Evolutionary conservation across 2,113 vertebrate genomes (phyloP), one percentile per base, ranked within the genome.

Genomic region (Pseudolaguvia tuberculata): DNA sequence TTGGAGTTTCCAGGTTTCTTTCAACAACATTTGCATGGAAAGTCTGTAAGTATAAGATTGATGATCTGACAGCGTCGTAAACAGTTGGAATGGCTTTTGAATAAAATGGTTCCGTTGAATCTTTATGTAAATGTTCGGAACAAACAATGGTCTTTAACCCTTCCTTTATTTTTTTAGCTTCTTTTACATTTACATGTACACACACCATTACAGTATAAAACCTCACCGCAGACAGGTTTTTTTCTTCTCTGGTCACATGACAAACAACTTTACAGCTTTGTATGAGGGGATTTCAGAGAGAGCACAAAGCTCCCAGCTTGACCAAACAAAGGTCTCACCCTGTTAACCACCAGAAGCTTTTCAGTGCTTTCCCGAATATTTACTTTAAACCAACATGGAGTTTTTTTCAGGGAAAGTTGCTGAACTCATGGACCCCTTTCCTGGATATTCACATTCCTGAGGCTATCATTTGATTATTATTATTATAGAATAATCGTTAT

Each of bases 241-340:
- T n/a, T 25, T 13, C 25, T 9, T 17, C 25, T 2, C n/a, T n/a
- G n/a, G 10, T 42, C 59, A 63, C 23, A 66, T 66, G 21, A 47
- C 18, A 65, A 25, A 39, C 18, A 21, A 14, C 8, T 1, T 29
- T 20, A 25, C 17, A 31, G 13, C 52, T 55, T 66, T 66, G 31
- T 66, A 35, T 29, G 42, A 66, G 39, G 50, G 61, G 61, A 66
- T 66, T 74, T 66, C 31, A 17, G 35, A 66, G 35, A n/a, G 51
- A 31, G 50, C 72, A 66, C 35, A 25, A 66, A 75, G 27, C 39
- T 66, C 51, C 35, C 51, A 47, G n/a, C 17, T n/a, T 14, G 31
- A 31, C 61, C 50, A 55, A 47, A 74, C 59, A 45, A 17, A 18
- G 17, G 42, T 74, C 21, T 11, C 27, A 23, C 62, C 58, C 47